Evolutionary conservation across 2,888 invertebrate genomes (phyloP).

Genomic region (Pyrrhosoma nymphula): DNA sequence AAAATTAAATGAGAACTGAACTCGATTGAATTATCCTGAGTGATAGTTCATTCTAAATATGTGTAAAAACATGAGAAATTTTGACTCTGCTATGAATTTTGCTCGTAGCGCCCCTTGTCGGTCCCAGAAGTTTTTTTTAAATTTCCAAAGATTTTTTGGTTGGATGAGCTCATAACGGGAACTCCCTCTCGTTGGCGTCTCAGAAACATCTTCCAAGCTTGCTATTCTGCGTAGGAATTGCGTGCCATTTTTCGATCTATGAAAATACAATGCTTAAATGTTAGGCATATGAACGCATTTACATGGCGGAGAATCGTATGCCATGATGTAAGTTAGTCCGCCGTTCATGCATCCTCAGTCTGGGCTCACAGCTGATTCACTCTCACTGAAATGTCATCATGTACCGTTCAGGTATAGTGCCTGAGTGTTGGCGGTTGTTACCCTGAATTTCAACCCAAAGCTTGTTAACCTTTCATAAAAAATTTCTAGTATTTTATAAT

Average conservation of each 20-base stretch:
- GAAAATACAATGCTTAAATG: not conserved
- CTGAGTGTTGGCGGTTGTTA: no score
- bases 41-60: not conserved
- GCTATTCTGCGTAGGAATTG: not conserved
- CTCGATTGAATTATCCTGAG: not conserved
- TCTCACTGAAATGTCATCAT: not conserved
- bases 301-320: not conserved
- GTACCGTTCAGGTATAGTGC: not conserved
- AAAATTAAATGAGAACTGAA: no score
- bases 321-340: not conserved
- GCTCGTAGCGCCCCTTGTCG: not conserved
- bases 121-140: not conserved
- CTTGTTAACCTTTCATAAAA: no score
- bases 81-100: not conserved
- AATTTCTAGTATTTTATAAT: no score
- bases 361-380: no score
- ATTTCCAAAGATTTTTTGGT: not conserved
- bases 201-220: not conserved
- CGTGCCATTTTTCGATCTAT: not conserved
- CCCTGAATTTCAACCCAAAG: no score
- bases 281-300: not conserved
- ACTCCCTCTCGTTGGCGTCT: not conserved
- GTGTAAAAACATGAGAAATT: not conserved
- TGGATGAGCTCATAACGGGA: constrained; percentile 27
- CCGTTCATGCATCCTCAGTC: not conserved